Base-by-base conservation (phyloP, 2,888 invertebrate genomes). In the Hecatera dysodea region DNA sequence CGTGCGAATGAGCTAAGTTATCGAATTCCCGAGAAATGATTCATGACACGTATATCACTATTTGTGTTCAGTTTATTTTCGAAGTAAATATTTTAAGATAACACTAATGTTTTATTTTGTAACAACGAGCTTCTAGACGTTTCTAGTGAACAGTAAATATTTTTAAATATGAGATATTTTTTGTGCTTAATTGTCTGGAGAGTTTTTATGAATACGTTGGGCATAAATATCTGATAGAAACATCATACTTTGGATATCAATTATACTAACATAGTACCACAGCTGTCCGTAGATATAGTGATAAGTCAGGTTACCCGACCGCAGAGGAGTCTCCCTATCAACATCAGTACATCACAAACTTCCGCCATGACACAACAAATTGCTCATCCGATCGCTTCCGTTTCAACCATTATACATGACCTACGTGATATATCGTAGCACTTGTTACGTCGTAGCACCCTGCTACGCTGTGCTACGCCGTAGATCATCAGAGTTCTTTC, bases 391-490 rank as follows among this genome's bases (percentile, higher is more conserved):
- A 79, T 59, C 39, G 42, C n/a, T 53, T 55, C 39, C 52, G 27
- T 33, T 39, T 11, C 33, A 66, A 36, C 48, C 24, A 56, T 39
- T 33, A 55, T 22, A 57, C 22, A 52, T 9, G 39, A 42, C 29
- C 62, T 27, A 33, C 44, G 22, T 19, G 46, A 55, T 44, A 56
- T 57, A 39, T 52, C 81, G 77, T 81, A 75, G 81, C 61, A 33
- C 56, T 80, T 53, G 75, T 55, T 68, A 67, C 48, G 36, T 27
- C 59, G 81, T 68, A 81, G 77, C 63, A 67, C 67, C 55, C 63
- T 48, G 59, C 80, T 65, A 75, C 65, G 57, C 81, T 64, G 57
- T 59, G 65, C 81, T 76, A 76, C 78, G 70, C 81, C 69, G 53
- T 78, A 75, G 60, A 68, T 76, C 70, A 76, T 76, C 50, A 29